A percentile compares a stretch with the other conserved stretches of the same genome.
phyloP scores from a whole-genome alignment of 2,113 vertebrate genomes.

The Talpa occidentalis region DNA sequence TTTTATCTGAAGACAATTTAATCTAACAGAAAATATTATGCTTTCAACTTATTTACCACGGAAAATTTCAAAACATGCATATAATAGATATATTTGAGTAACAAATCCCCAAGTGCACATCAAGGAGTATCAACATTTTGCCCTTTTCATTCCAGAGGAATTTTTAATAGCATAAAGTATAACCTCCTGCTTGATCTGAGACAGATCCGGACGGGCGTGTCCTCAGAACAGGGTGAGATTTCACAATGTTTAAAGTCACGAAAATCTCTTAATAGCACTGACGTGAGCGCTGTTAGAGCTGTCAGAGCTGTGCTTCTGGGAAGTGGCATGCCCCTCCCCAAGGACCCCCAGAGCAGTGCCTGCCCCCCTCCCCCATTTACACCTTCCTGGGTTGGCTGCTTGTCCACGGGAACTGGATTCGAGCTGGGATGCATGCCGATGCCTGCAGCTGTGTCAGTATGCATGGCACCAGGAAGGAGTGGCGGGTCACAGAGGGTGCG shows the following conservation, averaged over 20 bases:
- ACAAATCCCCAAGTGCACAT: too few relatives aligned
- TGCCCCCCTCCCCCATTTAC: background rate
- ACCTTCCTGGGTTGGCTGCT: background rate
- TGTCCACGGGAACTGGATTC: background rate
- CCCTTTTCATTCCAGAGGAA: background rate
- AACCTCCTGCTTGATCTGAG: background rate
- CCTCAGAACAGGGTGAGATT: constrained; percentile 13
- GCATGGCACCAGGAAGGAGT: background rate
- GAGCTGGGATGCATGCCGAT: background rate
- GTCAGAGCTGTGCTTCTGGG: background rate
- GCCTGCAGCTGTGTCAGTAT: background rate
- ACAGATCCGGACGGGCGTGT: background rate
- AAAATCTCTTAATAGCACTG: background rate
- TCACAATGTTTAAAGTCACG: constrained; percentile 1
- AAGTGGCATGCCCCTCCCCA: background rate
- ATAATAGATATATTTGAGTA: background rate
- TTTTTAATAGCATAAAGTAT: background rate
- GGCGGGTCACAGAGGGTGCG: background rate
- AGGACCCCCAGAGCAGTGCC: background rate
- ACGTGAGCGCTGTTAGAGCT: background rate
- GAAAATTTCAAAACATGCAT: background rate
- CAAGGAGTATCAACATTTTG: background rate
- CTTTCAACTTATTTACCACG: background rate
- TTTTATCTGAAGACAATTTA: background rate
- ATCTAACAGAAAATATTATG: background rate